Conservation (phyloP, 2,888 invertebrate species). For the Drosophila lutescens region DNA sequence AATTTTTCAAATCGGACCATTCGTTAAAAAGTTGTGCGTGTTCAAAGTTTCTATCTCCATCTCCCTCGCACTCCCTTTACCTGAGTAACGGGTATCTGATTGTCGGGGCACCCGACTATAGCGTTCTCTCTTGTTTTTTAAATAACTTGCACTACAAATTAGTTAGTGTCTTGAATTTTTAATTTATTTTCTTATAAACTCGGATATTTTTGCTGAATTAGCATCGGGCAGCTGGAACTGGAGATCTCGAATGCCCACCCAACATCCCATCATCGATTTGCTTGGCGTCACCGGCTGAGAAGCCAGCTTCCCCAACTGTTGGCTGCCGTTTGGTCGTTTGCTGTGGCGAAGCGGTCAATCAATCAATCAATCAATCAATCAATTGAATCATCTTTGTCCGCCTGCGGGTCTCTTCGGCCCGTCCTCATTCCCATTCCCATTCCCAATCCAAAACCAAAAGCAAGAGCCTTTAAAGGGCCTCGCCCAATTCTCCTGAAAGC, state of each 20-base stretch:
- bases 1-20: too few species aligned
- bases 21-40: too few species aligned
- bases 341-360: constrained; percentile 36
- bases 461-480: constrained; percentile 65
- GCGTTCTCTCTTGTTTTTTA: too few species aligned
- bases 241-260: constrained; percentile 17
- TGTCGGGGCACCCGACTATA: too few species aligned
- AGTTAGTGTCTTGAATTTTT: too few species aligned
- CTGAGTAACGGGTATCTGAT: too few species aligned
- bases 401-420: background rate
- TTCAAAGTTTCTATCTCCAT: too few species aligned
- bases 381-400: constrained; percentile 69
- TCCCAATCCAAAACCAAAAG: background rate
- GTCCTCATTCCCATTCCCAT: background rate
- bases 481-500: constrained; percentile 75
- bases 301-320: background rate
- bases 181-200: too few species aligned
- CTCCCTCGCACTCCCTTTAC: too few species aligned
- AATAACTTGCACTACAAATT: too few species aligned
- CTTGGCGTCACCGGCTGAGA: constrained; percentile 36
- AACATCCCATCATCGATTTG: constrained; percentile 16
- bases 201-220: constrained; percentile 1
- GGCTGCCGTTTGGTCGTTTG: background rate
- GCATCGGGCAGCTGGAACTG: background rate
- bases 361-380: constrained; percentile 72